phyloP scores from a whole-genome alignment of 2,888 invertebrate species.

The Hoplodrina ambigua region DNA sequence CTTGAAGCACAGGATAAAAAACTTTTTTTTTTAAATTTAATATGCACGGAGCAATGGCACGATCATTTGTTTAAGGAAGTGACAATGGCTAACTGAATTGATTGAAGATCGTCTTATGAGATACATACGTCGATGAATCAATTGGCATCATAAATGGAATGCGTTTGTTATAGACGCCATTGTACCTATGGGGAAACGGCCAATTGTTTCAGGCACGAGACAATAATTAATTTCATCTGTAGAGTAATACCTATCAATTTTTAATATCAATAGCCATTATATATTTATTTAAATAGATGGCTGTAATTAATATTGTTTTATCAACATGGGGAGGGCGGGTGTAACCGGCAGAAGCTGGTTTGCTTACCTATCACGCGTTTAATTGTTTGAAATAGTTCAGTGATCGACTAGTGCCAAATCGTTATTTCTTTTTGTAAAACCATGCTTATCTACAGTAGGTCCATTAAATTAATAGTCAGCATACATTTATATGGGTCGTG shows the following conservation, averaged over 20 bases:
- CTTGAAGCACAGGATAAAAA: slow-evolving; percentile 14
- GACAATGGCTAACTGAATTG: slow-evolving; percentile 66
- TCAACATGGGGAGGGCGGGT: neutral
- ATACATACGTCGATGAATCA: slow-evolving; percentile 59
- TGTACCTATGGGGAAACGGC: slow-evolving; percentile 51
- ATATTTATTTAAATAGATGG: slow-evolving; percentile 20
- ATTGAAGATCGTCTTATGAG: slow-evolving; percentile 55
- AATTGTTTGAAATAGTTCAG: neutral
- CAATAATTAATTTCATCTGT: slow-evolving; percentile 25
- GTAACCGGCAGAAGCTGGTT: neutral
- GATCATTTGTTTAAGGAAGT: slow-evolving; percentile 66
- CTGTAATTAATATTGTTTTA: neutral
- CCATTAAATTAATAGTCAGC: too few relatives aligned
- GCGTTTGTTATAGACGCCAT: slow-evolving; percentile 64
- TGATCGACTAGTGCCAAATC: slow-evolving; percentile 8
- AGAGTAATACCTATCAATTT: slow-evolving; percentile 28
- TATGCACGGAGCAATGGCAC: slow-evolving; percentile 15
- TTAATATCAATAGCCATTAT: slow-evolving; percentile 27
- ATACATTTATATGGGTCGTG: too few relatives aligned
- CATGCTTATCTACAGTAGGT: too few relatives aligned
- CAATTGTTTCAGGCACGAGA: slow-evolving; percentile 42
- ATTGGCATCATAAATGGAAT: slow-evolving; percentile 70
- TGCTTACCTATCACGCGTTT: neutral
- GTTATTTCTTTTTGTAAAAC: neutral
- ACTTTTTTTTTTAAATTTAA: slow-evolving; percentile 20